phyloP scores from a whole-genome alignment of 2,797 vertebrate genomes.

The Rhyacichthys aspro region DNA sequence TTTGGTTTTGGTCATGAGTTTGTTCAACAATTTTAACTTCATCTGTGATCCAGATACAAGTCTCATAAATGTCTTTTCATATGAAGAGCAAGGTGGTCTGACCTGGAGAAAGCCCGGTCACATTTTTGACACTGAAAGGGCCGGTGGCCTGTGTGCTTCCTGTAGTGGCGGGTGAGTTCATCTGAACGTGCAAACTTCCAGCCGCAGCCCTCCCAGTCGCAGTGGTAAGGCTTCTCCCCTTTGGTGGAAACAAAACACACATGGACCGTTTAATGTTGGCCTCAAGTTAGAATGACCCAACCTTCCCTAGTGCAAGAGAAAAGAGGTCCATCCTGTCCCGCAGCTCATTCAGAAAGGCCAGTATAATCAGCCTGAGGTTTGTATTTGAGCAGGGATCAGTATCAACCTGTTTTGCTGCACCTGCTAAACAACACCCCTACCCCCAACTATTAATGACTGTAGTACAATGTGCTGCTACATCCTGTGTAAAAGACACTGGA shows the following conservation, averaged over 20 bases:
- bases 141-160: slow-evolving; percentile 86
- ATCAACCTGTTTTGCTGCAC: slow-evolving; percentile 71
- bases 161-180: slow-evolving; percentile 86
- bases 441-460: slow-evolving; percentile 36
- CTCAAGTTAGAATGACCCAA: slow-evolving; percentile 48
- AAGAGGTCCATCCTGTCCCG: slow-evolving; percentile 70
- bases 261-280: slow-evolving; percentile 58
- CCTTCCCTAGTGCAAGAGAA: slow-evolving; percentile 45
- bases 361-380: slow-evolving; percentile 49
- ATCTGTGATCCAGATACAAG: slow-evolving; percentile 24
- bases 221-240: slow-evolving; percentile 89
- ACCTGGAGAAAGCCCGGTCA: slow-evolving; percentile 86
- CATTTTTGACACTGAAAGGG: slow-evolving; percentile 87
- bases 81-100: slow-evolving; percentile 86
- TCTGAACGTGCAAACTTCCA: slow-evolving; percentile 89
- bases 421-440: slow-evolving; percentile 54
- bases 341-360: slow-evolving; percentile 53
- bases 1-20: slow-evolving; percentile 46
- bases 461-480: slow-evolving; percentile 13
- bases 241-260: slow-evolving; percentile 63
- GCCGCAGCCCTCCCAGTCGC: slow-evolving; percentile 87
- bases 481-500: slow-evolving; percentile 14
- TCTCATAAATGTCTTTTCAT: slow-evolving; percentile 87
- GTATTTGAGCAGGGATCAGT: slow-evolving; percentile 74
- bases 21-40: slow-evolving; percentile 27